Conservation (phyloP, 2,113 vertebrate species). For the Lepisosteus osseus region DNA sequence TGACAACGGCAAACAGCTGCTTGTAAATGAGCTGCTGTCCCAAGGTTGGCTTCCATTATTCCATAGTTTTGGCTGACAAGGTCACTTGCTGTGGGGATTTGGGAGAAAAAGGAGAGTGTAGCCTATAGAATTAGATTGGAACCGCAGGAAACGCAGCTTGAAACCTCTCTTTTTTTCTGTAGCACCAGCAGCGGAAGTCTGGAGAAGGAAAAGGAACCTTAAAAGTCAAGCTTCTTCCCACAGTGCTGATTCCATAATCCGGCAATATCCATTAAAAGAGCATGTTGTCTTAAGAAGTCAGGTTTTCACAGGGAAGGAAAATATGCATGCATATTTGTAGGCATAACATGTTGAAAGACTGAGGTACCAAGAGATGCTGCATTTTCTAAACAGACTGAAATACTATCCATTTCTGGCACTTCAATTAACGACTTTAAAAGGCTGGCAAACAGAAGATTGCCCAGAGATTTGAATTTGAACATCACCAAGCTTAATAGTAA, state of each 20-base stretch:
- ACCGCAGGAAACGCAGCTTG: slow-evolving; percentile 75
- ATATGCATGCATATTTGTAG: slow-evolving; percentile 56
- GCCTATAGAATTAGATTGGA: slow-evolving; percentile 73
- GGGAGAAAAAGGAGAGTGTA: slow-evolving; percentile 63
- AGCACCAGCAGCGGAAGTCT: slow-evolving; percentile 60
- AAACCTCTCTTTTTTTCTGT: slow-evolving; percentile 58
- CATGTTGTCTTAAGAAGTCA: slow-evolving; percentile 66
- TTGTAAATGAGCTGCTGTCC: slow-evolving; percentile 84
- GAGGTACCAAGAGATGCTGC: neutral
- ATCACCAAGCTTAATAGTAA: neutral
- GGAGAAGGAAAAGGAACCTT: slow-evolving; percentile 64
- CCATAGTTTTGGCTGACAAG: slow-evolving; percentile 77
- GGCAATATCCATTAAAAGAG: slow-evolving; percentile 67
- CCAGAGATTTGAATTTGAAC: slow-evolving; percentile 11
- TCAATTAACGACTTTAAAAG: neutral
- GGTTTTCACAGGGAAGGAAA: slow-evolving; percentile 48
- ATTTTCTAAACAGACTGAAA: neutral
- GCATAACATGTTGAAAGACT: slow-evolving; percentile 26
- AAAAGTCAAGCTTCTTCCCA: slow-evolving; percentile 68
- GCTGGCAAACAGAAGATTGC: slow-evolving; percentile 1
- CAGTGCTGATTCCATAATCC: slow-evolving; percentile 74
- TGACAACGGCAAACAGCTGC: slow-evolving; percentile 85
- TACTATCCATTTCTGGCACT: neutral
- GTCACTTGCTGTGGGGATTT: slow-evolving; percentile 85
- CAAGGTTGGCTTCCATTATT: slow-evolving; percentile 74